Conservation (phyloP, 2,797 vertebrate species). For the Malacoctenus gilli region DNA sequence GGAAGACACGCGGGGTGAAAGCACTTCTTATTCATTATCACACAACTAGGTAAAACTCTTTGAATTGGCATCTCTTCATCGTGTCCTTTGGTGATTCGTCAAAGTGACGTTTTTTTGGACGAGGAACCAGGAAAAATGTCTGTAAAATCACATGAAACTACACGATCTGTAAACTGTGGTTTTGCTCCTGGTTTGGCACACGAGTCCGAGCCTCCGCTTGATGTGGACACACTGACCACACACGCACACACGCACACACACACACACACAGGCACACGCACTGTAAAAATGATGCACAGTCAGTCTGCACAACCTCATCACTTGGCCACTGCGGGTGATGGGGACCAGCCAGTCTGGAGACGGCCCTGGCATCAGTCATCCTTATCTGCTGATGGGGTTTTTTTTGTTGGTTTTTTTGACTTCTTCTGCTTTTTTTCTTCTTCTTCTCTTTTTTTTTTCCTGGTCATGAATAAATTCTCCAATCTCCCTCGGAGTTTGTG, state of each 20-base stretch:
- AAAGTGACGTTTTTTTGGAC: conserved; percentile 24
- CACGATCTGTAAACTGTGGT: conserved; percentile 51
- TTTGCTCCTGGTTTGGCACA: conserved; percentile 46
- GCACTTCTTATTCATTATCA: conserved; percentile 46
- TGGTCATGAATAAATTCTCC: conserved; percentile 41
- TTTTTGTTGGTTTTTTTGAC: too few relatives aligned
- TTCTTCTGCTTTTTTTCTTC: conserved; percentile 11
- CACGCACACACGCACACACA: too few relatives aligned
- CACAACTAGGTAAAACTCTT: conserved; percentile 41
- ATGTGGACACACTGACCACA: conserved; percentile 56
- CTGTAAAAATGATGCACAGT: conserved; percentile 46
- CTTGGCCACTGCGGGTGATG: conserved; percentile 21
- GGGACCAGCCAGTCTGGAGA: conserved; percentile 14
- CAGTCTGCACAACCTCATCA: conserved; percentile 21
- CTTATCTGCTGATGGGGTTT: conserved; percentile 11
- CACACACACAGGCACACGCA: too few relatives aligned
- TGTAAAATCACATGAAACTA: conserved; percentile 33
- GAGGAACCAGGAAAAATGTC: conserved; percentile 21
- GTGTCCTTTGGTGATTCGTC: conserved; percentile 53
- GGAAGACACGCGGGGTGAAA: conserved; percentile 41
- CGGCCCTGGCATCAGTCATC: conserved; percentile 27
- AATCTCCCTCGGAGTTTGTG: conserved; percentile 48
- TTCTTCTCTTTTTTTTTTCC: conserved; percentile 25
- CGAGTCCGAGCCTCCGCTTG: conserved; percentile 25
- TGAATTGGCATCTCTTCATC: conserved; percentile 42